Base-by-base conservation (phyloP, 2,888 invertebrate species). In the Galerucella nymphaeae region DNA sequence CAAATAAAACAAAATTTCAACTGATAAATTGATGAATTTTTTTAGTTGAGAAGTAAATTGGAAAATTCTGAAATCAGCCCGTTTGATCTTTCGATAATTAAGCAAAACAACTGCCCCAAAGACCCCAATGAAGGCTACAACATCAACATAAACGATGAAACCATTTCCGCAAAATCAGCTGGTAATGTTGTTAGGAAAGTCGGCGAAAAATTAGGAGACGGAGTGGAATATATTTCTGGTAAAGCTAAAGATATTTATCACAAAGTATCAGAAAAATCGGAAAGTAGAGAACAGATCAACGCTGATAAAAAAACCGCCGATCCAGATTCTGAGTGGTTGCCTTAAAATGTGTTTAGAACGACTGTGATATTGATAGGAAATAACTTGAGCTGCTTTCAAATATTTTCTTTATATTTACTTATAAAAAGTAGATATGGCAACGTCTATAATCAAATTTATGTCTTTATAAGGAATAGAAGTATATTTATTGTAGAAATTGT, bases 91-190 rank as follows among this genome's bases (percentile, higher is more conserved):
- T 93, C 93, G 75, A 91, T 93, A 77, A 91, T 95, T 76, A 89
- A 90, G 8, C 95, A 95, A 84, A 88, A 82, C 30, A 90, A 90
- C 16, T 95, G 95, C 84, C 92, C 93, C 0, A 90, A 90, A 75
- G 88, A 89, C 80, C 88, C 90, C 75, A 89, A 88, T 8, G 86
- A 88, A 16, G 88, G 90, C 0, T 90, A 90, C 0, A 90, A 91
- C 83, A 92, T 94, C 76, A 91, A 93, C 84, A 92, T 95, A 72
- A 91, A 94, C 80, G 92, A 92, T 0, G 90, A 93, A 20, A 95
- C 94, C 0, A 93, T 95, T 85, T 92, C 92, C 0, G 89, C 93
- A 0, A 90, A 93, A 77, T 93, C 90, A 81, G 90, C 94, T 50
- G 94, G 92, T 0, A 89, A 90, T 66, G 92, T 91, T 2, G 91